Evolutionary conservation across 2,888 invertebrate genomes (phyloP).

Genomic region (Phaedon cochleariae): DNA sequence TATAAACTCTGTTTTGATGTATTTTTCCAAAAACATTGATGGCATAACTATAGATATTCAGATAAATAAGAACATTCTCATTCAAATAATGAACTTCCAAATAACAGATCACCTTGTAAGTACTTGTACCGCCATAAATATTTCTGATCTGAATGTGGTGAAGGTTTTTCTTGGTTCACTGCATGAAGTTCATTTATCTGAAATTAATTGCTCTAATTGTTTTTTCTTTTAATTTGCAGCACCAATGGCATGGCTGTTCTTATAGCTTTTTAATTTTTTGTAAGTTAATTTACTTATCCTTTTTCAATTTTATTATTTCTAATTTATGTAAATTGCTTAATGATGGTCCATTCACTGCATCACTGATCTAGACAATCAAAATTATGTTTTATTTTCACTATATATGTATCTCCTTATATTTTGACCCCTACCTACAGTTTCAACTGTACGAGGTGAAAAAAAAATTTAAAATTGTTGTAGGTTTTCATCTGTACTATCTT

Average conservation of each 20-base stretch:
- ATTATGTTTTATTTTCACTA: too few relatives aligned
- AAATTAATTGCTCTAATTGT: slow-evolving; percentile 15
- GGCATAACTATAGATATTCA: too few relatives aligned
- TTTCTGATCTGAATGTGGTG: slow-evolving; percentile 15
- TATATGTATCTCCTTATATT: too few relatives aligned
- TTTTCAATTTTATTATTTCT: slow-evolving; percentile 29
- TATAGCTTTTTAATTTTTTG: slow-evolving; percentile 58
- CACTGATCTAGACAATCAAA: too few relatives aligned
- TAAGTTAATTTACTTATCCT: slow-evolving; percentile 56
- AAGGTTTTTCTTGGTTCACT: slow-evolving; percentile 27
- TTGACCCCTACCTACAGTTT: too few relatives aligned
- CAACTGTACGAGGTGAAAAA: too few relatives aligned
- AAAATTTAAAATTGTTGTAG: too few relatives aligned
- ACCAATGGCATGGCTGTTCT: slow-evolving; percentile 60
- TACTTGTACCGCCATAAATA: too few relatives aligned
- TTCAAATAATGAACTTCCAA: too few relatives aligned
- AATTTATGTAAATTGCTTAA: not conserved
- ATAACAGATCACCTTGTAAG: too few relatives aligned
- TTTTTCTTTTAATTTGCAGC: slow-evolving; percentile 60
- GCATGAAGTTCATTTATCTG: slow-evolving; percentile 33
- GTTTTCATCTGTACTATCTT: too few relatives aligned
- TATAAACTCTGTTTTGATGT: slow-evolving; percentile 23
- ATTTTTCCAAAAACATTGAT: not conserved
- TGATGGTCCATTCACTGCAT: not conserved
- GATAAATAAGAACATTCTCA: too few relatives aligned